Evolutionary conservation across 2,888 invertebrate genomes (phyloP).

Genomic region (Euplexia lucipara): DNA sequence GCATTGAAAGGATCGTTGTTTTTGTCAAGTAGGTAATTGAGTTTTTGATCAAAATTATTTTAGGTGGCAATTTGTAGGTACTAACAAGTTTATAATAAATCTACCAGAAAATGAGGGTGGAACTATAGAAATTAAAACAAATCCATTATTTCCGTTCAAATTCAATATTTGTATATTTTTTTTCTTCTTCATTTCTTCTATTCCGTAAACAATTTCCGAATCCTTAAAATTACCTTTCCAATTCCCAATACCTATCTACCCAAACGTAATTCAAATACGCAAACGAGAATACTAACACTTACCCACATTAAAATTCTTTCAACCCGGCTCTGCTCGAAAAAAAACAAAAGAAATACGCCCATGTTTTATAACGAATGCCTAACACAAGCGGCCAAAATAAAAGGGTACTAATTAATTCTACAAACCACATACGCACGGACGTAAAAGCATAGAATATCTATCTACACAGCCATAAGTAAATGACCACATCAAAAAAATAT

Average conservation of each 20-base stretch:
- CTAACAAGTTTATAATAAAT: background rate
- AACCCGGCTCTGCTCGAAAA: slow-evolving; percentile 67
- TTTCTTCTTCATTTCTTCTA: background rate
- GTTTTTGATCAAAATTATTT: background rate
- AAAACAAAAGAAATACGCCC: slow-evolving; percentile 60
- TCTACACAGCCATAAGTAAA: background rate
- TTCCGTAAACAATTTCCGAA: background rate
- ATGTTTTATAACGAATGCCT: slow-evolving; percentile 77
- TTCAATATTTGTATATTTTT: background rate
- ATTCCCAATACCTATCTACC: background rate
- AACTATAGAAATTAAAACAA: background rate
- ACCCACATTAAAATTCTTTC: slow-evolving; percentile 79
- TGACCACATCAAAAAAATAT: slow-evolving; percentile 39
- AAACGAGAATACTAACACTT: slow-evolving; percentile 36
- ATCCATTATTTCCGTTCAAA: too few relatives aligned
- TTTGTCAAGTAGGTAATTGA: background rate
- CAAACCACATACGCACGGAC: slow-evolving; percentile 75
- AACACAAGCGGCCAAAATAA: slow-evolving; percentile 75
- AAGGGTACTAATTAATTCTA: slow-evolving; percentile 83
- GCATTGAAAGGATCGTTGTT: background rate
- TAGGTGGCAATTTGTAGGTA: background rate
- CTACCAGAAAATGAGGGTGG: too few relatives aligned
- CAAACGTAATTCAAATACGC: slow-evolving; percentile 35
- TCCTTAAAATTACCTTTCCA: background rate
- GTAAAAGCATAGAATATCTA: slow-evolving; percentile 10